These are phyloP conservation scores for Isotomurus palustris DNA, from an alignment of 2,888 invertebrate genomes.

Conservation along the genomic window DNA sequence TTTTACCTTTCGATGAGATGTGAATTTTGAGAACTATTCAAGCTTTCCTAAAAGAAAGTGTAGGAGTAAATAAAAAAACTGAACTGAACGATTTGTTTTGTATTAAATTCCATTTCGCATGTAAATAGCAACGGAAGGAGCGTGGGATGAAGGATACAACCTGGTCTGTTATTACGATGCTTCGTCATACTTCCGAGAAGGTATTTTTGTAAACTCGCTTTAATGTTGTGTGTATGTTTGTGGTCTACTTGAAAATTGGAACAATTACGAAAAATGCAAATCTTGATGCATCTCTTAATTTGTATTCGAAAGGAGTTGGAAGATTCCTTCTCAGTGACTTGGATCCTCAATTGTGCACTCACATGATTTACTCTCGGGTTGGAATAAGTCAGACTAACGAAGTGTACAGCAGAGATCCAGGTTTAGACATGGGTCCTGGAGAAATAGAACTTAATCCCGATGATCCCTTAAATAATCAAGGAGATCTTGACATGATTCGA, in stretches of 20 bases:
- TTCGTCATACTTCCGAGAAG: slow-evolving; percentile 11
- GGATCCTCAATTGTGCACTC: slow-evolving; percentile 47
- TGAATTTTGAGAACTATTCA: too few species aligned
- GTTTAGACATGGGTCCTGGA: slow-evolving; percentile 47
- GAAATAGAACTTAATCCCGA: slow-evolving; percentile 14
- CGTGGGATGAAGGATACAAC: not conserved
- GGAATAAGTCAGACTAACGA: slow-evolving; percentile 42
- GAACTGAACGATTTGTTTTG: too few species aligned
- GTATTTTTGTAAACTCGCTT: not conserved
- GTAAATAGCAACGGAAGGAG: too few species aligned
- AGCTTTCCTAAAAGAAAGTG: too few species aligned
- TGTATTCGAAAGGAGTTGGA: slow-evolving; percentile 19
- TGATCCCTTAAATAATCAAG: not conserved
- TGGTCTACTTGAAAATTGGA: not conserved
- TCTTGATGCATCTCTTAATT: too few species aligned
- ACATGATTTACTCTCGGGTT: slow-evolving; percentile 48
- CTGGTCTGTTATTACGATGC: slow-evolving; percentile 17
- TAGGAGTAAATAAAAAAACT: too few species aligned
- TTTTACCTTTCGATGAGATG: too few species aligned
- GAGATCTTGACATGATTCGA: slow-evolving; percentile 48
- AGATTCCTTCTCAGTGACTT: slow-evolving; percentile 46
- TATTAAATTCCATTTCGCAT: too few species aligned
- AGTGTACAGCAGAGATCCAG: slow-evolving; percentile 48
- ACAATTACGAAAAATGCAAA: too few species aligned
- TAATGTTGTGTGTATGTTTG: too few species aligned